Evolutionary conservation across 2,797 vertebrate species (phyloP).

Genomic region (Mycteria americana): DNA sequence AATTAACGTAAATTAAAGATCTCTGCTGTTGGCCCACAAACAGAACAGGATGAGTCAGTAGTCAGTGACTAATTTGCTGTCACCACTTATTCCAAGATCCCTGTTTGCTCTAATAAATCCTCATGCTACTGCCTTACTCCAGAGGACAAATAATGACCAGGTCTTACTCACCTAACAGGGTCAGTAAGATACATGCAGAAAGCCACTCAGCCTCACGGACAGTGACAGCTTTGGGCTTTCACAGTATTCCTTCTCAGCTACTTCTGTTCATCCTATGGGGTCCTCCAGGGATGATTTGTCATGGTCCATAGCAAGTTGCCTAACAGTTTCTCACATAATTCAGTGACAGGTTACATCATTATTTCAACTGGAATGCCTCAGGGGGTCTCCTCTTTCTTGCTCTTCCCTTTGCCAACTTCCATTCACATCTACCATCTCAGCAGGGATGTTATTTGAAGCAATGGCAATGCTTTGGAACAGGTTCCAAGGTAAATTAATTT

Average conservation of each 20-base stretch:
- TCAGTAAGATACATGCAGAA: neutral
- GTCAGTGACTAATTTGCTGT: neutral
- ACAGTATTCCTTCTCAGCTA: neutral
- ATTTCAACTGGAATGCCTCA: neutral
- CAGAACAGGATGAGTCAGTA: neutral
- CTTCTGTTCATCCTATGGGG: neutral
- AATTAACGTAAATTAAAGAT: slow-evolving; percentile 4
- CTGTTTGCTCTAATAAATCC: neutral
- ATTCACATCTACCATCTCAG: neutral
- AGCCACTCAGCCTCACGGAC: neutral
- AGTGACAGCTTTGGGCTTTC: neutral
- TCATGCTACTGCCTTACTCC: neutral
- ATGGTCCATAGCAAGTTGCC: neutral
- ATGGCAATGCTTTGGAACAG: neutral
- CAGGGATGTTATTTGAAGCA: neutral
- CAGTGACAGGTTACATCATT: neutral
- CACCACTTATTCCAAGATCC: neutral
- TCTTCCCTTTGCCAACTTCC: neutral
- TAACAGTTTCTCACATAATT: neutral
- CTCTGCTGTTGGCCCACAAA: neutral
- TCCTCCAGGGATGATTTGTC: neutral
- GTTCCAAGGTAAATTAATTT: neutral
- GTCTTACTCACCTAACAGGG: neutral
- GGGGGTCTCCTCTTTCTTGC: neutral
- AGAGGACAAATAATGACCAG: neutral